Base-by-base conservation (phyloP, 1,140 invertebrate genomes). In the Trichonephila clavipes region DNA sequence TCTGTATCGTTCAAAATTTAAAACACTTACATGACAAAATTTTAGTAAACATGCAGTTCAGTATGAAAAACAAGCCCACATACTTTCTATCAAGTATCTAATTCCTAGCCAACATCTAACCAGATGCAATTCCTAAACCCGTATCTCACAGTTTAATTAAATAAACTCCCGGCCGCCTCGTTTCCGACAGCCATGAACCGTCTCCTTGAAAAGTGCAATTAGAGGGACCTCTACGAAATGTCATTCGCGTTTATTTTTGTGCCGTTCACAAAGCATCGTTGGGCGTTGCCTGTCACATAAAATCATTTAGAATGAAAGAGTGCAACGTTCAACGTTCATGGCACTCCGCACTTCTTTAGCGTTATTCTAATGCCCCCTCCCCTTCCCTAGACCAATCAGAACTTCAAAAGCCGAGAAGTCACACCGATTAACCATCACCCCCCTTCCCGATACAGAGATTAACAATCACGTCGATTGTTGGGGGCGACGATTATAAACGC, bases 211-310 rank as follows among this genome's bases (percentile, higher is more conserved):
- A 85, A 85, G 44, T 58, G 82, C 82, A 85, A 85, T 85, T 85
- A 85, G 82, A 28, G 82, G 16, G 24, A 12, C 58, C 85, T 64
- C 61, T 19, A 14, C 61, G 40, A 64, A 87, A 87, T 87, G 85
- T 58, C 85, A 87, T 87, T 87, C 34, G 28, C 85, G 82, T 28
- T 62, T 87, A 61, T 87, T 62, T 87, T 87, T 40, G 61, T 34
- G 40, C 51, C n/a, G 21, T 14, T 18, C 18, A 87, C 85, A 87
- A 87, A 62, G 85, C 85, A 51, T 87, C 85, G 61, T 19, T 24
- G 85, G 85, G 85, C 85, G 85, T 87, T 34, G 85, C 61, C 58
- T 87, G 85, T 87, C 85, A 87, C 85, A 77, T 77, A 40, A 77
- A 77, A 77, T 77, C 72, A 77, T 77, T 77, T 77, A 77, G 72